Conservation (phyloP, 2,113 vertebrate species). For the Antechinus flavipes region DNA sequence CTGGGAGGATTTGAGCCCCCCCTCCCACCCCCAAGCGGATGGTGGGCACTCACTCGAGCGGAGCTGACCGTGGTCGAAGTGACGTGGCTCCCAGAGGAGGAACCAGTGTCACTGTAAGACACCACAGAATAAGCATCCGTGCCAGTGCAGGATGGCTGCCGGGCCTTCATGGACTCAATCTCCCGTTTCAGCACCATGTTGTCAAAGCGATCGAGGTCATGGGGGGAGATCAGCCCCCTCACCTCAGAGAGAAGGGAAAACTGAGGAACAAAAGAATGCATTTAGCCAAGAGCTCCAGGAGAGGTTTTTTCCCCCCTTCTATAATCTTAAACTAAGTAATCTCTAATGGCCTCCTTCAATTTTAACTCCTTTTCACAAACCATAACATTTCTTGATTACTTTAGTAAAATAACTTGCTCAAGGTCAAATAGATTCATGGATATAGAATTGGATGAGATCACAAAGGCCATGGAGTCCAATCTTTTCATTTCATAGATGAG, state of each 20-base stretch:
- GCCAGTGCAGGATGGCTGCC: constrained; percentile 86
- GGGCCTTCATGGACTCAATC: constrained; percentile 95
- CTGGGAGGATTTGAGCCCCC: background rate
- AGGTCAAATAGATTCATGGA: background rate
- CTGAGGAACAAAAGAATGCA: constrained; percentile 79
- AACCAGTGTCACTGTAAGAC: constrained; percentile 93
- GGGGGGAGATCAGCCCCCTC: constrained; percentile 90
- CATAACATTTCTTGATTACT: background rate
- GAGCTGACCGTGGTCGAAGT: constrained; percentile 97
- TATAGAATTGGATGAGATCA: background rate
- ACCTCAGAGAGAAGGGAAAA: constrained; percentile 96
- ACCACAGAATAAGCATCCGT: constrained; percentile 90
- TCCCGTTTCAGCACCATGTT: constrained; percentile 94
- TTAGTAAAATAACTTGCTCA: background rate
- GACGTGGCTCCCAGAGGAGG: constrained; percentile 94
- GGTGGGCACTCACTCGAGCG: constrained; percentile 90
- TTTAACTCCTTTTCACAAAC: background rate
- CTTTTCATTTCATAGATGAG: background rate
- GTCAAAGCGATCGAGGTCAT: constrained; percentile 95
- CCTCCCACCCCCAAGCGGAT: rapidly evolving
- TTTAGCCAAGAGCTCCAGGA: background rate
- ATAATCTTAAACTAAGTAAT: background rate
- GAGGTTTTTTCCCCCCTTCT: background rate
- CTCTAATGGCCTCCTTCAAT: background rate
- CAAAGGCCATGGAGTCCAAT: background rate